phyloP scores from a whole-genome alignment of 1,140 invertebrate species.

The Odontomachus brunneus region DNA sequence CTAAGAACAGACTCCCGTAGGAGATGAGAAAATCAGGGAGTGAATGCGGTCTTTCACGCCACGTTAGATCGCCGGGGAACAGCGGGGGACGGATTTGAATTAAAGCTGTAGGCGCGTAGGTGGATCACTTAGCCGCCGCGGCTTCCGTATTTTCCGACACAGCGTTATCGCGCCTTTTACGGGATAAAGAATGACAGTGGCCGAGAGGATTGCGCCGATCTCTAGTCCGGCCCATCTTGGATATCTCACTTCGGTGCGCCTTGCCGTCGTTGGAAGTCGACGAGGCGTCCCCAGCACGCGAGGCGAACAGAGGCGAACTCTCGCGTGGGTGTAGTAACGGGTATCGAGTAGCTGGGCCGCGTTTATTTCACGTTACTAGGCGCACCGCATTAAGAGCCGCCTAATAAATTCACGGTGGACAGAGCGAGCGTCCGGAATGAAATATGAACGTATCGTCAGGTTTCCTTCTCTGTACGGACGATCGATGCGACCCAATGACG shows the following conservation, averaged over 20 bases:
- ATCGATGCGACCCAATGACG: no score
- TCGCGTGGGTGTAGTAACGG: constrained; percentile 66
- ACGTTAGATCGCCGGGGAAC: constrained; percentile 23
- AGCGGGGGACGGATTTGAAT: constrained; percentile 43
- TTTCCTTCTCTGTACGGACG: constrained; percentile 16
- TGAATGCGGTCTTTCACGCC: not conserved
- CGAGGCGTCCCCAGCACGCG: constrained; percentile 17
- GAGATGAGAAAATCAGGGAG: not conserved
- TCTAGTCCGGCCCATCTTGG: constrained; percentile 69
- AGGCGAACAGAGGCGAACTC: not conserved
- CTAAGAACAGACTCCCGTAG: no score
- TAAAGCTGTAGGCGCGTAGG: constrained; percentile 53
- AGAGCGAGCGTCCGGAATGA: constrained; percentile 39
- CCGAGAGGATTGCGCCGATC: constrained; percentile 64
- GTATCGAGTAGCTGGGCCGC: constrained; percentile 68
- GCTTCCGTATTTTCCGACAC: constrained; percentile 65
- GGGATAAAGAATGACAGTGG: constrained; percentile 62
- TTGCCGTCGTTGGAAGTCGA: constrained; percentile 29
- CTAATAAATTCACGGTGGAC: constrained; percentile 69
- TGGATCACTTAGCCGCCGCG: constrained; percentile 60
- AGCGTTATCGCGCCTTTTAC: constrained; percentile 68
- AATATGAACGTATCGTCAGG: constrained; percentile 48
- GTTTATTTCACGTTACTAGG: constrained; percentile 71
- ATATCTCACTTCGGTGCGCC: constrained; percentile 72
- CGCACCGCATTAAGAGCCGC: constrained; percentile 64